A percentile compares a stretch with the other conserved stretches of the same genome.
These are phyloP conservation scores for Luffia ferchaultella DNA, from an alignment of 2,888 invertebrate species.

Conservation along the genomic window DNA sequence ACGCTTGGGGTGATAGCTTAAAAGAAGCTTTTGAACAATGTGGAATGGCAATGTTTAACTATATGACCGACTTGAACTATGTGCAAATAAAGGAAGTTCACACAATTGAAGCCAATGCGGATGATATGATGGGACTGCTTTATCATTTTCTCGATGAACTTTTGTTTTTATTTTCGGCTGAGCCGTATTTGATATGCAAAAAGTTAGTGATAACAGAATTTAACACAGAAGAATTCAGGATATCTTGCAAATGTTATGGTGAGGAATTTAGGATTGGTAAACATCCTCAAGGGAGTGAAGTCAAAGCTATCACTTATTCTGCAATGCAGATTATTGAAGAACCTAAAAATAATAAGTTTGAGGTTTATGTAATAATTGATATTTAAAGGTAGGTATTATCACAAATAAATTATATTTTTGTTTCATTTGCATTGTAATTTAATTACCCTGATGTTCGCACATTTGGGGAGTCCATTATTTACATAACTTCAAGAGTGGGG, in stretches of 20 bases:
- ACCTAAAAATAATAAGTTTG: conserved; percentile 74
- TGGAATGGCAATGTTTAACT: conserved; percentile 96
- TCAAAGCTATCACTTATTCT: conserved; percentile 99
- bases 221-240: conserved; percentile 81
- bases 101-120: conserved; percentile 86
- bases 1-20: conserved; percentile 90
- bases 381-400: conserved; percentile 69
- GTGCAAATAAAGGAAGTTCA: conserved; percentile 83
- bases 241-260: conserved; percentile 86
- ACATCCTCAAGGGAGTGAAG: conserved; percentile 97
- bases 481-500: no score
- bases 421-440: neutral
- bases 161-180: conserved; percentile 90
- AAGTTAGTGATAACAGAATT: conserved; percentile 90
- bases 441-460: no score
- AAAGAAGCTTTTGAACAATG: conserved; percentile 95
- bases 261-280: conserved; percentile 92
- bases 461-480: no score
- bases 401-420: conserved; percentile 19
- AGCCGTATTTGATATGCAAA: conserved; percentile 87
- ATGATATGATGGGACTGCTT: conserved; percentile 87
- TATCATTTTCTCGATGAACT: conserved; percentile 96
- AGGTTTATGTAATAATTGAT: conserved; percentile 98
- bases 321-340: conserved; percentile 93
- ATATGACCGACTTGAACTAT: conserved; percentile 91